Base-by-base conservation (phyloP, 2,888 invertebrate species). In the Platycnemis pennipes region DNA sequence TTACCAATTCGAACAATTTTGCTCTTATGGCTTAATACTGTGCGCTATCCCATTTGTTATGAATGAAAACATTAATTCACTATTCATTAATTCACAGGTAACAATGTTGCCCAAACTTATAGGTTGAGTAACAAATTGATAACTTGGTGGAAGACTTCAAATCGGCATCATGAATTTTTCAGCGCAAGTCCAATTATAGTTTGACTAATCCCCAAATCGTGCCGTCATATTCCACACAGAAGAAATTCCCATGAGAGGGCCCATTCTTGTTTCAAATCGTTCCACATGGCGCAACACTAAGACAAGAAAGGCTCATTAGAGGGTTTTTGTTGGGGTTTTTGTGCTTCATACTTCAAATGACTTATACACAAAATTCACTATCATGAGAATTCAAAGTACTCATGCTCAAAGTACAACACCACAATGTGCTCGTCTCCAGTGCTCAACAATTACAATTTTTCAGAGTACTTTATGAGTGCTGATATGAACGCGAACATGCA, bases 401-500 rank as follows among this genome's bases (percentile, higher is more conserved):
- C 44, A 63, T 63, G 44, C n/a, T 91, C 37, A 49, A 89, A 53
- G 37, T 49, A 89, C n/a, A 26, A 45, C 46, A 87, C 22, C 87
- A 44, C 26, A 46, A 77, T 77, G 77, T 77, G 77, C 77, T 77
- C 37, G 7, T 37, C 77, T 77, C 46, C 87, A 87, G 87, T n/a
- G 87, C 49, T 37, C 19, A 44, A 42, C 56, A 63, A n/a, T 63
- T 63, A 63, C 42, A 91, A 45, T 42, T 91, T 91, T 42, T n/a
- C 44, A 91, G 56, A 42, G n/a, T 56, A 44, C 91, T 91, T 56
- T 42, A 26, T 63, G 63, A 63, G 91, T n/a, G 37, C 31, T 91
- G 91, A 91, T 91, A 91, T 91, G 91, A 63, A 63, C 42, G 44
- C 56, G 37, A 63, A 42, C 91, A 91, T 53, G 87, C 45, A 77